Evolutionary conservation across 1,140 invertebrate species (phyloP), one percentile per base, ranked within the genome.

Genomic region (Marisa cornuarietis): DNA sequence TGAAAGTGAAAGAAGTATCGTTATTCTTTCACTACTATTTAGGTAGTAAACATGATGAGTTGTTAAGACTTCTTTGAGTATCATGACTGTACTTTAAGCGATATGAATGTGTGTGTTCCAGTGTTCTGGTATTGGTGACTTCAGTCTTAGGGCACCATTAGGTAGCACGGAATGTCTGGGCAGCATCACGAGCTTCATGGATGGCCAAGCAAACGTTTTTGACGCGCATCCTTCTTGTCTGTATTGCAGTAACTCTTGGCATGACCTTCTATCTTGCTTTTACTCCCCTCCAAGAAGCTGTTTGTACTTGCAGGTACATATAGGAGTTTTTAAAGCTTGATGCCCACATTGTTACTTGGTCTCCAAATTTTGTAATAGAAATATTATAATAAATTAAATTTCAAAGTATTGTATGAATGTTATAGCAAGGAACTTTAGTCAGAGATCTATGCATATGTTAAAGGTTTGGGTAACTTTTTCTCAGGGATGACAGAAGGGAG

Each of bases 231-330:
- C 71, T 80, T 42, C 58, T 78, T 20, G 16, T 78, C 26, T 79
- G 77, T 58, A 65, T 82, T 24, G 63, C 65, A 68, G 42, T 79
- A 26, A 82, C 81, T 5, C 51, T 82, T 62, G 68, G 63, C 22
- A n/a, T 79, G 20, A n/a, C 54, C n/a, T 22, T 82, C n/a, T 79
- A 66, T 22, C 73, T 79, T 63, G 81, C 77, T 63, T 54, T 74
- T 20, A 61, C 54, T 62, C 81, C 81, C 18, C 62, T 82, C 18
- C 77, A 74, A 24, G 81, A 82, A 24, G 71, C 76, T 65, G 76
- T 76, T 18, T 76, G 66, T n/a, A 69, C 54, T 14, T 71, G 66
- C 52, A 69, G 79, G 74, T 76, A 42, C 1, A 54, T 68, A 68
- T 13, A 16, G 22, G 4, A 24, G n/a, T 68, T 31, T 24, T 11